Conservation (phyloP, 2,797 vertebrate species). For the Cebuella pygmaea region DNA sequence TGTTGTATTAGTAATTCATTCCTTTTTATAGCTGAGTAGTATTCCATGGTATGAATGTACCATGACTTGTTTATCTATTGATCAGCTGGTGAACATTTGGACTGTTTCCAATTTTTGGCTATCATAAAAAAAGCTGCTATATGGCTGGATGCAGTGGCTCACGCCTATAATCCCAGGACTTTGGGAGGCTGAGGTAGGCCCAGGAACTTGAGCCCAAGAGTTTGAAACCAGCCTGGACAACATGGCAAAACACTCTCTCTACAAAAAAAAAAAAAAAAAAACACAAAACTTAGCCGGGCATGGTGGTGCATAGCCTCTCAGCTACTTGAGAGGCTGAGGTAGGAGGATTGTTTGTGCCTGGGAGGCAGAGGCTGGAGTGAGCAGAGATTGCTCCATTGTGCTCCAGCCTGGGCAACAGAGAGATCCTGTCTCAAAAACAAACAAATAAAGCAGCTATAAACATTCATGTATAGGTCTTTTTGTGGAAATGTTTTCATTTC, state of each 20-base stretch:
- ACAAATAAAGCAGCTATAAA: neutral
- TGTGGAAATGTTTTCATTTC: conserved; percentile 1
- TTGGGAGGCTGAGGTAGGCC: neutral
- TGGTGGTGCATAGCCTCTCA: neutral
- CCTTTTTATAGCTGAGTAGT: neutral
- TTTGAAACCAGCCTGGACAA: neutral
- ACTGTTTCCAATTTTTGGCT: neutral
- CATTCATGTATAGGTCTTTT: conserved; percentile 7
- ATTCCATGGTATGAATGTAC: neutral
- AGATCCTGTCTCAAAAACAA: neutral
- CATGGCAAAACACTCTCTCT: neutral
- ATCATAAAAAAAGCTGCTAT: neutral
- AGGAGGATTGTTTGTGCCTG: neutral
- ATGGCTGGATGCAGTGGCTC: neutral
- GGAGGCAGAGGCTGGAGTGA: neutral
- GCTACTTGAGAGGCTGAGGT: neutral
- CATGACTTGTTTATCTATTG: neutral
- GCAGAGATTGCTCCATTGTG: neutral
- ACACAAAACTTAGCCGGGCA: neutral
- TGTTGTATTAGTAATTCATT: conserved; percentile 11
- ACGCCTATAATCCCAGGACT: neutral
- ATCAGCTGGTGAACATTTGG: neutral
- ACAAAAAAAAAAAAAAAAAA: too few species aligned
- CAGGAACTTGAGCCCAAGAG: neutral
- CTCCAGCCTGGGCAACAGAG: neutral